phyloP scores from a whole-genome alignment of 2,888 invertebrate species.

The Erebia aethiops region DNA sequence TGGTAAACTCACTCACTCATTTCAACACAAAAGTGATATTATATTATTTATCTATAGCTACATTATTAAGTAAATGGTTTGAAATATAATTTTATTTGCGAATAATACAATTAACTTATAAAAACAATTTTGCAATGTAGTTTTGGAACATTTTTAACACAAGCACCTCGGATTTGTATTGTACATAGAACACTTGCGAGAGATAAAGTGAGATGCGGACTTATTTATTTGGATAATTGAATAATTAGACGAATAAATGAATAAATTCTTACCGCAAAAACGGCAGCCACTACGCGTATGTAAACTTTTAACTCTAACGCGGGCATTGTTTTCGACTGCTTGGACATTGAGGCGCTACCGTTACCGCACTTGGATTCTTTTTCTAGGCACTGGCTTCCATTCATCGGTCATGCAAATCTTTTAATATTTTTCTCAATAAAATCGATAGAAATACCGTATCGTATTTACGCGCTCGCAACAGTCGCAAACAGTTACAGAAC shows the following conservation, averaged over 20 bases:
- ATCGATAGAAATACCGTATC: slow-evolving; percentile 45
- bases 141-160: not conserved
- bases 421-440: slow-evolving; percentile 31
- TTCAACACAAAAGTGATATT: not conserved
- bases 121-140: not conserved
- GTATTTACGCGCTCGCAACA: slow-evolving; percentile 53
- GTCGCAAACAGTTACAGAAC: too few relatives aligned
- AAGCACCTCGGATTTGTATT: not conserved
- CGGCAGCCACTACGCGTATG: slow-evolving; percentile 69
- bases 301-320: slow-evolving; percentile 69
- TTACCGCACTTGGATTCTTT: slow-evolving; percentile 24
- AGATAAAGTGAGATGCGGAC: not conserved
- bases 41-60: not conserved
- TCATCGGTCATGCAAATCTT: slow-evolving; percentile 30
- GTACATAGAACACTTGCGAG: not conserved
- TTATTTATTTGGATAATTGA: not conserved
- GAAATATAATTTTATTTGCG: not conserved
- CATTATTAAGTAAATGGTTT: not conserved
- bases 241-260: not conserved
- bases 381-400: slow-evolving; percentile 26
- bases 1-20: not conserved
- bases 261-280: slow-evolving; percentile 66
- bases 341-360: slow-evolving; percentile 57
- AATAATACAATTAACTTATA: not conserved
- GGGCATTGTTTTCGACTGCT: slow-evolving; percentile 70